Conservation (phyloP, 2,888 invertebrate species). For the Siphlonurus alternatus region DNA sequence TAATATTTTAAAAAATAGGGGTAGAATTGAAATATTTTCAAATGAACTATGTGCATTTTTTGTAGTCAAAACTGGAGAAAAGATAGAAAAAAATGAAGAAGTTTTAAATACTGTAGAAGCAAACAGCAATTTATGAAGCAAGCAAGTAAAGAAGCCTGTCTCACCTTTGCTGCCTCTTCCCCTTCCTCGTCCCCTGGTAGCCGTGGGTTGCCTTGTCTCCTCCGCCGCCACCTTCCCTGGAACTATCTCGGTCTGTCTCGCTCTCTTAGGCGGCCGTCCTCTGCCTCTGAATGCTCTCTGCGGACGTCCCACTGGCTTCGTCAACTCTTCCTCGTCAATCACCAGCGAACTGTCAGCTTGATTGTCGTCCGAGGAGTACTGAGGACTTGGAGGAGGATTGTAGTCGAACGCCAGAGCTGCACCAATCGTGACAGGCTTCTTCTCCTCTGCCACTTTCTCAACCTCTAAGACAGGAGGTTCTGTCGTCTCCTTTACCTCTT, state of each 20-base stretch:
- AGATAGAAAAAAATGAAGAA: no score
- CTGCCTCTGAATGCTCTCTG: not conserved
- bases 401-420: not conserved
- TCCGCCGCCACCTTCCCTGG: not conserved
- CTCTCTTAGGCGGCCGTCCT: not conserved
- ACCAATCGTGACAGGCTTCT: not conserved
- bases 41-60: no score
- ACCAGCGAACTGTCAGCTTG: not conserved
- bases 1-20: no score
- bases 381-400: not conserved
- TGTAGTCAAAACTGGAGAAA: no score
- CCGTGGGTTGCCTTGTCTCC: not conserved
- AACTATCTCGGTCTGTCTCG: not conserved
- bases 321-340: not conserved
- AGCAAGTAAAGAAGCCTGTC: no score
- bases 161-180: slow-evolving; percentile 8
- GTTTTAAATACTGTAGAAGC: no score
- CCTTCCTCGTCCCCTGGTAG: slow-evolving; percentile 17
- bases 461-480: not conserved
- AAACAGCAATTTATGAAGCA: no score
- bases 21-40: no score
- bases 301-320: not conserved
- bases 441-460: not conserved
- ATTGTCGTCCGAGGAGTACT: not conserved
- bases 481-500: not conserved